A percentile compares a stretch with the other conserved stretches of the same genome.
Conservation (phyloP, 2,797 vertebrate genomes). For the Zonotrichia albicollis region DNA sequence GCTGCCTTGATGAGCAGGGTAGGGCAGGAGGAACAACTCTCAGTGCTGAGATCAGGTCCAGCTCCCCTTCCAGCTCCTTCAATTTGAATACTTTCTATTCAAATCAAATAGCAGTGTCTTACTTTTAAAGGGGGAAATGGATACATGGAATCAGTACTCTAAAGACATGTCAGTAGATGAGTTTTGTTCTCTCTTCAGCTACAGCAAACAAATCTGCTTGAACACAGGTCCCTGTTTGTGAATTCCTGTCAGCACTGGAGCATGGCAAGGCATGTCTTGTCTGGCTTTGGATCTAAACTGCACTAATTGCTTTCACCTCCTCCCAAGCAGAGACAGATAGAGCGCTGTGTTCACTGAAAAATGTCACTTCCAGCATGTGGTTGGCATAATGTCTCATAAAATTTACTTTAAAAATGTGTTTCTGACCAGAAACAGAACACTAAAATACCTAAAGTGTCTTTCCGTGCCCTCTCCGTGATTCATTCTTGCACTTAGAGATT, state of each 20-base stretch:
- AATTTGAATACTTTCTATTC: not conserved
- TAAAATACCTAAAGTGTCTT: not conserved
- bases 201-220: not conserved
- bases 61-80: not conserved
- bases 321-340: not conserved
- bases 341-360: not conserved
- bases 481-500: not conserved
- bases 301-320: not conserved
- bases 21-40: not conserved
- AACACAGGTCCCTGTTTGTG: not conserved
- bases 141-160: not conserved
- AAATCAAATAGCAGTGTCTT: not conserved
- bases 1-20: not conserved
- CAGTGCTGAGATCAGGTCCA: not conserved
- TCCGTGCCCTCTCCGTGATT: not conserved
- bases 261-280: not conserved
- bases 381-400: not conserved
- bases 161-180: not conserved
- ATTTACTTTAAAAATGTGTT: not conserved
- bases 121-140: not conserved
- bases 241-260: not conserved
- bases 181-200: not conserved
- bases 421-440: not conserved
- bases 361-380: not conserved
- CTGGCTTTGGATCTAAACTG: not conserved